Conservation (phyloP, 2,797 vertebrate species). For the Chrosomus eos region DNA sequence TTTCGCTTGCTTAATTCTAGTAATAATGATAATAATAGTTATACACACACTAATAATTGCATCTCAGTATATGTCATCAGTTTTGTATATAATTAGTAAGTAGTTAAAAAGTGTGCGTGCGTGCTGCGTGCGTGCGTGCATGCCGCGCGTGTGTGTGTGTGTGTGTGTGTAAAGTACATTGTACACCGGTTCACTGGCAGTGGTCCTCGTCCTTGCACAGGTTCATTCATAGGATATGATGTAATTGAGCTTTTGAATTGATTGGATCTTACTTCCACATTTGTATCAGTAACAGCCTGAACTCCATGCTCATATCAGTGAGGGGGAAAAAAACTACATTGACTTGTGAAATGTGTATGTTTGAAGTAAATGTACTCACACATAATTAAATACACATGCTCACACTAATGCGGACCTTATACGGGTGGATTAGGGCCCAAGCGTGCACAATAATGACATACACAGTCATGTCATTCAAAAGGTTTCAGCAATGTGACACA, state of each 20-base stretch:
- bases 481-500: background rate
- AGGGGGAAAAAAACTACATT: background rate
- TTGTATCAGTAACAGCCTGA: background rate
- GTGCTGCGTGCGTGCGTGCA: too few species aligned
- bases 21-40: too few species aligned
- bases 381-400: background rate
- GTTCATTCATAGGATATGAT: background rate
- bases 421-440: background rate
- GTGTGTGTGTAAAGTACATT: background rate
- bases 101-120: too few species aligned
- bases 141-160: background rate
- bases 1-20: background rate
- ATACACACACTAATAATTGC: too few species aligned
- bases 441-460: background rate
- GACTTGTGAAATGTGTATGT: background rate
- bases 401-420: background rate
- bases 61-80: too few species aligned
- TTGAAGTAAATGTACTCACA: background rate
- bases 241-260: constrained; percentile 9
- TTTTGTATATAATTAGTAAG: too few species aligned
- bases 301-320: background rate
- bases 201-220: background rate
- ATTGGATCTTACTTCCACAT: constrained; percentile 9
- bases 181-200: background rate
- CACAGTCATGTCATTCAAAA: background rate